Base-by-base conservation (phyloP, 2,888 invertebrate genomes). In the Drosophila multiciliata region DNA sequence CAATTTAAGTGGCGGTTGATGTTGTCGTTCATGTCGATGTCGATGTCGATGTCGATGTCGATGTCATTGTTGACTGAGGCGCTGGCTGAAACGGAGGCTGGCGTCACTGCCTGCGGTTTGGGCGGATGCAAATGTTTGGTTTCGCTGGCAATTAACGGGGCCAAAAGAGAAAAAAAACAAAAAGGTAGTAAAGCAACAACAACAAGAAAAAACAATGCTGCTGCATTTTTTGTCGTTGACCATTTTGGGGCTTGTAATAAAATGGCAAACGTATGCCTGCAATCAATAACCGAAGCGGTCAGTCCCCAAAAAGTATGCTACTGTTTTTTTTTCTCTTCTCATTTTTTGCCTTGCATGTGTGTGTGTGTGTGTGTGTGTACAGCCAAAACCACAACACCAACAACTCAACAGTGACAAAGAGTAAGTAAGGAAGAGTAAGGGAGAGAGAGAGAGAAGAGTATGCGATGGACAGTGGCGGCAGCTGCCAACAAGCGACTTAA, bases 1-100 rank as follows among this genome's bases (percentile, higher is more conserved):
- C 82, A 89, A 89, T 89, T 89, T 89, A 89, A 83, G 89, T 87
- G 90, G 86, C 79, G 84, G 89, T 89, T 78, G 81, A 75, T 78
- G 75, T 82, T 82, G 80, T 84, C 87, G 73, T 89, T 68, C 80
- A 79, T 78, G 77, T 66, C 76, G 73, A 72, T 82, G 78, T 71
- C 72, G 80, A 40, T 45, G 82, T 61, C 73, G 78, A 29, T 29
- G 60, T 32, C 53, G 63, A 60, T 38, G 40, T 45, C 66, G 69
- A 45, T 69, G 68, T 12, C 20, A 45, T 3, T 45, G 40, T 15
- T 45, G 11, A 50, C 42, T 42, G 67, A 59, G 20, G 45, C 45
- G 64, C 69, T 49, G 61, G 66, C 59, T 69, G 73, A 6, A 8
- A 54, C n/a, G 32, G 54, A 11, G 38, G 78, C 55, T 48, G 65